A percentile compares a stretch with the other conserved stretches of the same genome.
phyloP scores from a whole-genome alignment of 2,797 vertebrate species.

The Syncerus caffer region DNA sequence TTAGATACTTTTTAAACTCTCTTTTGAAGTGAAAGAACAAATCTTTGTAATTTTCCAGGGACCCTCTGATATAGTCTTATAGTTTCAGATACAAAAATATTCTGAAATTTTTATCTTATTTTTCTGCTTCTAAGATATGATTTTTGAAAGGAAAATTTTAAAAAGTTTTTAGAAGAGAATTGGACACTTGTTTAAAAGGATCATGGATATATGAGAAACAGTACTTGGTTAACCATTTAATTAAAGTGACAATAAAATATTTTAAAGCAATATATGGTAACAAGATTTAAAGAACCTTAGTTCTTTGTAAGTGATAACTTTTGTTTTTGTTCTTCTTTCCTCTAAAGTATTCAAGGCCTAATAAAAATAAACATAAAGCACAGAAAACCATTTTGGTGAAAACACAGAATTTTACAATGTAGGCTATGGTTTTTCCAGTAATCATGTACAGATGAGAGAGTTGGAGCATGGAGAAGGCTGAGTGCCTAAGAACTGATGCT shows the following conservation, averaged over 20 bases:
- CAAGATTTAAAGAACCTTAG: background rate
- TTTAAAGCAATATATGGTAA: background rate
- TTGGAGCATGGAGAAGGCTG: background rate
- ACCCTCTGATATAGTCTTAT: background rate
- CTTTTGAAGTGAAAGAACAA: background rate
- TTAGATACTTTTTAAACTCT: background rate
- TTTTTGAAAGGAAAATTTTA: background rate
- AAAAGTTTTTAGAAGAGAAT: background rate
- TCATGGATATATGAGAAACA: background rate
- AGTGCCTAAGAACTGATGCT: background rate
- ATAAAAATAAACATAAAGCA: background rate
- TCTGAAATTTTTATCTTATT: background rate
- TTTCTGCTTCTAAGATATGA: background rate
- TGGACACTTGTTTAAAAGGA: background rate
- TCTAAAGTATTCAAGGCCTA: background rate
- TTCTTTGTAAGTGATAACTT: background rate
- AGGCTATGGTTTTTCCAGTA: background rate
- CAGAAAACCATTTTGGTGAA: background rate
- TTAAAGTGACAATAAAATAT: background rate
- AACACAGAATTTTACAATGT: background rate
- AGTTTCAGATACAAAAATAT: background rate
- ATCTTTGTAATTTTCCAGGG: constrained; percentile 10
- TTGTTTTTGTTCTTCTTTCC: background rate
- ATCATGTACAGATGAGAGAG: background rate
- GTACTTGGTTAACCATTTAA: background rate